Evolutionary conservation across 2,797 vertebrate species (phyloP), one percentile per base, ranked within the genome.

Genomic region (Poeciliopsis infans): DNA sequence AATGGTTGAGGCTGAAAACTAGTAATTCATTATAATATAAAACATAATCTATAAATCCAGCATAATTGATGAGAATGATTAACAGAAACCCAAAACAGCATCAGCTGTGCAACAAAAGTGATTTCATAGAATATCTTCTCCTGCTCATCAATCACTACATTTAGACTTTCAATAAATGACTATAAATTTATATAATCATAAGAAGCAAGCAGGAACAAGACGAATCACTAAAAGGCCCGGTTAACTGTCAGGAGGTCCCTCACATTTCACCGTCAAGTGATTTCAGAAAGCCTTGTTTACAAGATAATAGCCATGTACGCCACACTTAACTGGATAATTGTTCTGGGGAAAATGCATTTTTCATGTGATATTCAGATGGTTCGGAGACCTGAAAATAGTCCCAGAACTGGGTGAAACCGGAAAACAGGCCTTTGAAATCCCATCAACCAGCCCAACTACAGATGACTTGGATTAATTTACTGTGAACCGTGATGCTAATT

Each of bases 291-390:
- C 25, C 36, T 47, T 85, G 49, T 83, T 90, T 77, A 86, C 79
- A 79, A 87, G 70, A 81, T 46, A 68, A 12, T 45, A 59, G 20
- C 43, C 0, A 3, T 6, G 53, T 78, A 81, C 79, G 81, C 87
- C 83, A 89, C 79, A 77, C 77, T 84, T 61, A 84, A 85, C 80
- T 81, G 68, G 79, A 83, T 85, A 82, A 86, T 89, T 84, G 84
- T 83, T 92, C 74, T 49, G 78, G 79, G 79, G 79, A 85, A 85
- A 89, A 86, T 80, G 20, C 61, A 74, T 80, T 87, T 77, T 91
- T 82, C 90, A 93, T 89, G 91, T 94, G 89, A 94, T 84, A 82
- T 84, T 91, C 87, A 90, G 90, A 92, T 89, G 88, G 55, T 84
- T 18, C 84, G 72, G 72, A 43, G 79, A 59, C 77, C 83, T 83